Conservation (phyloP, 2,888 invertebrate species). For the Campoplex capitator region DNA sequence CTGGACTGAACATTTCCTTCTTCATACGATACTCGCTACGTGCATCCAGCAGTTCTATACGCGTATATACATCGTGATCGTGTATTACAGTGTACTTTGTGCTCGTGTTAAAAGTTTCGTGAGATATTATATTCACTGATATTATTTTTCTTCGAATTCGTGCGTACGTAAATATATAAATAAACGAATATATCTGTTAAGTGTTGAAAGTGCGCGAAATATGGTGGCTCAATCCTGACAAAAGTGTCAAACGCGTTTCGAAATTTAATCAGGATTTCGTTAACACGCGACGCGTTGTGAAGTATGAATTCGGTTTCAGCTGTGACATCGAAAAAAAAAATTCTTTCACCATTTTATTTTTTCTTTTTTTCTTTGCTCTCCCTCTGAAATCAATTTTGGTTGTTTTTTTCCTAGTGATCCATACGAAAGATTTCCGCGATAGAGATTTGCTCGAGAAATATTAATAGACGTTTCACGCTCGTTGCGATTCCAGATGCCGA, state of each 20-base stretch:
- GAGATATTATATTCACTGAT: constrained; percentile 8
- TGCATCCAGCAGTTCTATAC: neutral
- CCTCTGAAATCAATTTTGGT: neutral
- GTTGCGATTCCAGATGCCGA: neutral
- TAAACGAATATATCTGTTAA: neutral
- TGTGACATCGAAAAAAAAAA: neutral
- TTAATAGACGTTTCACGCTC: constrained; percentile 47
- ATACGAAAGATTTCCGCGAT: neutral
- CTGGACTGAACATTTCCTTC: constrained; percentile 7
- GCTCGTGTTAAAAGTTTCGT: constrained; percentile 3
- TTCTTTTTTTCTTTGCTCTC: constrained; percentile 4
- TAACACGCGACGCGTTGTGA: constrained; percentile 8
- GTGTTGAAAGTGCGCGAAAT: constrained; percentile 33
- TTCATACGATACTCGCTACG: neutral
- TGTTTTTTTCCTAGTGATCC: neutral
- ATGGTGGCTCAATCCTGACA: constrained; percentile 32
- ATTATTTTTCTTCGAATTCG: neutral
- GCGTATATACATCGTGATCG: constrained; percentile 1
- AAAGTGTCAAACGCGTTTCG: constrained; percentile 46
- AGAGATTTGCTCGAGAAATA: constrained; percentile 29
- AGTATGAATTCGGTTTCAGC: constrained; percentile 9
- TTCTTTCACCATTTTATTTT: neutral
- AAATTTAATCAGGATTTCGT: constrained; percentile 24
- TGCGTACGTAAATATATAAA: neutral
- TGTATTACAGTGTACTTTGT: constrained; percentile 23